Evolutionary conservation across 2,797 vertebrate genomes (phyloP).

Genomic region (Anas bahamensis): DNA sequence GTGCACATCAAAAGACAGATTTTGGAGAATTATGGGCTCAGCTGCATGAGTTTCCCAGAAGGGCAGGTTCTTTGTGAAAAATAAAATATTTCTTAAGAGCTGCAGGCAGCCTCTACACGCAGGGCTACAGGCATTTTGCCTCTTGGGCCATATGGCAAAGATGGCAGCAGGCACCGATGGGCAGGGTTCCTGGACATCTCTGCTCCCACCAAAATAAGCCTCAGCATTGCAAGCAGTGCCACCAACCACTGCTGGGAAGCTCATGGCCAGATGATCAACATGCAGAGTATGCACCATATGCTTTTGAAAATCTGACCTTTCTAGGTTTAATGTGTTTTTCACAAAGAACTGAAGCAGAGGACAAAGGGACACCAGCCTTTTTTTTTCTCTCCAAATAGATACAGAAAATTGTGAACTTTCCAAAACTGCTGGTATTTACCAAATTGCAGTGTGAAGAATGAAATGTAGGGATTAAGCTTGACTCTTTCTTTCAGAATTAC

Average conservation of each 20-base stretch:
- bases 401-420: neutral
- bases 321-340: neutral
- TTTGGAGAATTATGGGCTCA: neutral
- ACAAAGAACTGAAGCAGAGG: neutral
- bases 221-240: neutral
- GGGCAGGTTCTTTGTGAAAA: neutral
- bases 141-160: neutral
- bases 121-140: neutral
- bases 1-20: neutral
- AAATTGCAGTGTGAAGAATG: neutral
- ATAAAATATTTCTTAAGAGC: neutral
- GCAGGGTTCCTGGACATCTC: neutral
- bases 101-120: neutral
- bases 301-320: neutral
- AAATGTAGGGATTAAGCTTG: neutral
- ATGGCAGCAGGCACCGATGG: fast-evolving
- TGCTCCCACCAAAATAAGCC: neutral
- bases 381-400: neutral
- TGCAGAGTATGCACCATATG: neutral
- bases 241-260: neutral
- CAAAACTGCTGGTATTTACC: neutral
- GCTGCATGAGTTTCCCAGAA: neutral
- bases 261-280: neutral
- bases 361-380: neutral
- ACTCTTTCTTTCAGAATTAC: neutral